Conservation (phyloP, 2,888 invertebrate species). For the Volucella bombylans region DNA sequence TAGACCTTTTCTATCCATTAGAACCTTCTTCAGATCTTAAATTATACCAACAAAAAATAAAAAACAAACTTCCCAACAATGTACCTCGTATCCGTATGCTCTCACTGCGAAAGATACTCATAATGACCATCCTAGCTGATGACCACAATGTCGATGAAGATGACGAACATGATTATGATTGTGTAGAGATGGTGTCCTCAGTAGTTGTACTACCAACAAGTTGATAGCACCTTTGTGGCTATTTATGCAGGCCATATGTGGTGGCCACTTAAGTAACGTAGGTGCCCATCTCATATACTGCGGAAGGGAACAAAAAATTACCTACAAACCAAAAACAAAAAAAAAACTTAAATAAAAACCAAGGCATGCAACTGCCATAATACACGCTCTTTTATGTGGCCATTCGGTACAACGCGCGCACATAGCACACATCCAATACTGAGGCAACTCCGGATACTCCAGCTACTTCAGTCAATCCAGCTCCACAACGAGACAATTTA, state of each 20-base stretch:
- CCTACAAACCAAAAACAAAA: background rate
- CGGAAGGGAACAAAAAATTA: background rate
- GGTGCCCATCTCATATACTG: constrained; percentile 33
- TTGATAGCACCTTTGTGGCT: constrained; percentile 69
- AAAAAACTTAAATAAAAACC: constrained; percentile 2
- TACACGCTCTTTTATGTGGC: constrained; percentile 62
- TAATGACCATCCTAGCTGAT: constrained; percentile 50
- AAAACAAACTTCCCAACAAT: background rate
- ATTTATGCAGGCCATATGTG: constrained; percentile 52
- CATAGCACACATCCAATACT: constrained; percentile 2
- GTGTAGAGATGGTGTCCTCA: constrained; percentile 57
- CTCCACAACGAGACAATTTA: constrained; percentile 67
- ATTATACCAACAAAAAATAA: constrained; percentile 27
- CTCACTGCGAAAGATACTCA: constrained; percentile 16
- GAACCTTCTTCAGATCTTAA: constrained; percentile 16
- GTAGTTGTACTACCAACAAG: constrained; percentile 62
- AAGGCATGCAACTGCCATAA: constrained; percentile 63
- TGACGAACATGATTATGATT: constrained; percentile 1
- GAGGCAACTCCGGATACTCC: too few species aligned
- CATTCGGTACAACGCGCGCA: constrained; percentile 48
- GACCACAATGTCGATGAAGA: constrained; percentile 41
- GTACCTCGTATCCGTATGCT: too few species aligned
- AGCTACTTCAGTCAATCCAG: background rate
- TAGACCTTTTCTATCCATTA: background rate
- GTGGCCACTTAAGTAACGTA: constrained; percentile 47